phyloP scores from a whole-genome alignment of 2,888 invertebrate genomes.

The Drosophila mimetica region DNA sequence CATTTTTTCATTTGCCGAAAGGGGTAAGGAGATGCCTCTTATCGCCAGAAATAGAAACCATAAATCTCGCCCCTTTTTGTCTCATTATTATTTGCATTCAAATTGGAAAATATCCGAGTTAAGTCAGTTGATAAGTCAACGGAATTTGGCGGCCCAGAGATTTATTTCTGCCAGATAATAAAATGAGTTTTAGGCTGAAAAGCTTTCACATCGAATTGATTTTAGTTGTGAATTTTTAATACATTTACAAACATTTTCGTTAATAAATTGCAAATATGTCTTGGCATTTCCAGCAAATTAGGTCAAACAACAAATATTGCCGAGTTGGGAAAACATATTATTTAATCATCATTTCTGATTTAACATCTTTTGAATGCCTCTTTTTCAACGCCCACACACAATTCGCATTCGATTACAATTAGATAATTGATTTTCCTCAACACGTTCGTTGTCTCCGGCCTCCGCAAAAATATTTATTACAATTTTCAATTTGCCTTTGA shows the following conservation, averaged over 20 bases:
- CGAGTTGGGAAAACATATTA: background rate
- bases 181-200: slow-evolving; percentile 5
- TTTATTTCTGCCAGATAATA: slow-evolving; percentile 9
- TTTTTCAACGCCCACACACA: slow-evolving; percentile 17
- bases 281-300: background rate
- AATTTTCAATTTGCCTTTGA: slow-evolving; percentile 64
- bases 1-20: slow-evolving; percentile 7
- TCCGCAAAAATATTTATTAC: slow-evolving; percentile 61
- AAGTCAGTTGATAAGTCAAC: slow-evolving; percentile 13
- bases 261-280: background rate
- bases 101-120: slow-evolving; percentile 25
- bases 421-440: slow-evolving; percentile 67
- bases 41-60: slow-evolving; percentile 16
- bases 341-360: slow-evolving; percentile 1
- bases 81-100: slow-evolving; percentile 35
- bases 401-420: slow-evolving; percentile 55
- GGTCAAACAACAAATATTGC: background rate
- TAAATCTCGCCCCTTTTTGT: slow-evolving; percentile 16
- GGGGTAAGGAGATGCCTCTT: slow-evolving; percentile 4
- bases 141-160: slow-evolving; percentile 6
- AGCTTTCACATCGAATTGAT: background rate
- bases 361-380: slow-evolving; percentile 2
- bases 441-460: slow-evolving; percentile 43
- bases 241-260: background rate
- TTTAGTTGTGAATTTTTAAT: no score